Base-by-base conservation (phyloP, 2,797 vertebrate genomes). In the Sebastes flavidus region DNA sequence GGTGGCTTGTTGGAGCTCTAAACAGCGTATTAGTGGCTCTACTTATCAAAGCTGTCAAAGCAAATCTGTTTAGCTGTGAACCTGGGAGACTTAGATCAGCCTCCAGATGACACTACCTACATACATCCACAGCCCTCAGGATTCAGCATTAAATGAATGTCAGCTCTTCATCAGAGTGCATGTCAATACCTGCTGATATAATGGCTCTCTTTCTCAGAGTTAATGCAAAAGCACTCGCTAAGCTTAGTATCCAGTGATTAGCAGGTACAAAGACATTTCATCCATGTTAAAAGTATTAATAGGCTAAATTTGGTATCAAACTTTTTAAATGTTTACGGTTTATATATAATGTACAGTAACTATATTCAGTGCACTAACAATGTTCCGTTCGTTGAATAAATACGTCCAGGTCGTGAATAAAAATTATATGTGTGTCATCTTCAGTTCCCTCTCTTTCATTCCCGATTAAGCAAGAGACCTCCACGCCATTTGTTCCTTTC, bases 21-120 rank as follows among this genome's bases (percentile, higher is more conserved):
- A 95, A 95, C 93, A 93, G 92, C 90, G 77, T 93, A 95, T 96
- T 95, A 96, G 92, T 86, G 88, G 83, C 87, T 93, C 94, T 88
- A 94, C 95, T 96, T 95, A 95, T 95, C 95, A 95, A 93, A 94
- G 82, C 90, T 94, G 94, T 95, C 95, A 94, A 87, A 90, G 90
- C 76, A 92, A 93, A 95, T 94, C 89, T 92, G 91, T 93, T 95
- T 86, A 92, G 91, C 88, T 80, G 80, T 81, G 87, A 92, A 90
- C 90, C 88, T 88, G 18, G 61, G 83, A 87, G 83, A 90, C 83
- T 82, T 60, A 52, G 77, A 89, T 81, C 85, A 87, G 82, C 75
- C 75, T 86, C 67, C 65, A 61, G 80, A 86, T 86, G 87, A 85
- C 87, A 81, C 80, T n/a, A 38, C 81, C 79, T 42, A 75, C 83